Evolutionary conservation across 2,797 vertebrate genomes (phyloP), one percentile per base, ranked within the genome.

Genomic region (Paratrypauchen microcephalus): DNA sequence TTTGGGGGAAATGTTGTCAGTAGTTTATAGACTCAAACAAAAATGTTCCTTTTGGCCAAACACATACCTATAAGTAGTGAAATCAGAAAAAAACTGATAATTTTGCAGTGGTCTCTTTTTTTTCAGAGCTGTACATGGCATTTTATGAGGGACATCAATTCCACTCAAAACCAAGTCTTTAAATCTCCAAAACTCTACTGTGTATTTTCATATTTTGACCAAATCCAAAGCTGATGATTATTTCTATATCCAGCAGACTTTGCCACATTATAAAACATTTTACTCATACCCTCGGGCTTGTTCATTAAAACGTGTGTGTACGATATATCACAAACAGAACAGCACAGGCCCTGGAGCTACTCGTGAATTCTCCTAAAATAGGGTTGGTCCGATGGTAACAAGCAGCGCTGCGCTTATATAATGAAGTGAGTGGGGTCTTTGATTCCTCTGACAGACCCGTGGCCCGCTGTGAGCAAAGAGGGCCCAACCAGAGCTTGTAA

Each of bases 401-500:
- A 75, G 77, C 72, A 72, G 72, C 74, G 50, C 78, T 18, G 72
- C 58, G 78, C 72, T 81, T 84, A 73, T 64, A 78, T 88, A 87
- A 88, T 78, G 78, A 82, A 76, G 69, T 70, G 69, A 78, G 68
- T 67, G 56, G 77, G 74, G 75, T 56, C 84, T 87, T 87, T 87
- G 84, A 85, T 84, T 87, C 77, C 66, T 66, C 65, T 71, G 65
- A 73, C 74, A 79, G 78, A 76, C 55, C 55, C 58, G 72, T 6
- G 6, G 47, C 87, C 84, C 72, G 87, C 88, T 88, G 90, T 61
- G 87, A 88, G 76, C 59, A 86, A 88, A 86, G 78, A 66, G 75
- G 83, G 80, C 71, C 76, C 74, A 72, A 63, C 80, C 86, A 83
- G 72, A 73, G 80, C 74, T 66, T 80, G 81, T 86, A 89, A 88